A percentile compares a stretch with the other conserved stretches of the same genome.
These are phyloP conservation scores for Megalurothrips usitatus DNA, from an alignment of 2,888 invertebrate genomes.

Conservation along the genomic window DNA sequence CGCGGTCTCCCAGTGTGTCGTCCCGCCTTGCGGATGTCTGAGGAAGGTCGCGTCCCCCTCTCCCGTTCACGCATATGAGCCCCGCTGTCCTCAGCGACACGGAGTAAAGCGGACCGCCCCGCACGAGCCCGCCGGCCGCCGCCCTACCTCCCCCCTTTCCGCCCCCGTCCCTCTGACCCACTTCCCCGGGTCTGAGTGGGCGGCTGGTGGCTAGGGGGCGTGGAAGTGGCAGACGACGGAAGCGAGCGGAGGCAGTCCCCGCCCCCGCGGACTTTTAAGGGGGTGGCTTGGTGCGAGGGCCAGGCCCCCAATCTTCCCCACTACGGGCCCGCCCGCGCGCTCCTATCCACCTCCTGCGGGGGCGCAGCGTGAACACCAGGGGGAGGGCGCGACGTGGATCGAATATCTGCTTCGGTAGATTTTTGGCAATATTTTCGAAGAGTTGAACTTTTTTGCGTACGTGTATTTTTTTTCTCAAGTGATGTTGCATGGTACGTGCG, in stretches of 20 bases:
- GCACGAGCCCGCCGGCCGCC: not conserved
- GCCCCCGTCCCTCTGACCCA: conserved; percentile 4
- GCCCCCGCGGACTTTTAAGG: not conserved
- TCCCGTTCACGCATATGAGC: conserved; percentile 37
- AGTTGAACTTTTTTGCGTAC: conserved; percentile 22
- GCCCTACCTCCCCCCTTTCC: conserved; percentile 25
- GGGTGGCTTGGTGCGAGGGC: not conserved
- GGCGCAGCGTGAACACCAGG: conserved; percentile 1
- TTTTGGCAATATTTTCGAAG: conserved; percentile 12
- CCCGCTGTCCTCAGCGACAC: conserved; percentile 26
- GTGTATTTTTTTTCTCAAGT: conserved; percentile 22
- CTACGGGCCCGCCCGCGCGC: conserved; percentile 5
- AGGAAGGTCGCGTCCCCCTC: conserved; percentile 59
- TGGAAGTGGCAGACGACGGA: not conserved
- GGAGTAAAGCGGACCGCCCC: conserved; percentile 18
- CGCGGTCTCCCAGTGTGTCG: conserved; percentile 78
- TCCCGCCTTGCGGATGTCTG: conserved; percentile 82
- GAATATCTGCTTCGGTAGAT: conserved; percentile 21
- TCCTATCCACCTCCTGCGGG: not conserved
- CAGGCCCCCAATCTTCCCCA: conserved; percentile 11
- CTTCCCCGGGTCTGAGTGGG: not conserved
- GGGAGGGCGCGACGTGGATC: conserved; percentile 14
- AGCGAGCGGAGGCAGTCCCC: not conserved
- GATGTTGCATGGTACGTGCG: conserved; percentile 24
- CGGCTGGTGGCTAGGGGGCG: not conserved